Base-by-base conservation (phyloP, 2,113 vertebrate species). In the Pangasianodon hypophthalmus region DNA sequence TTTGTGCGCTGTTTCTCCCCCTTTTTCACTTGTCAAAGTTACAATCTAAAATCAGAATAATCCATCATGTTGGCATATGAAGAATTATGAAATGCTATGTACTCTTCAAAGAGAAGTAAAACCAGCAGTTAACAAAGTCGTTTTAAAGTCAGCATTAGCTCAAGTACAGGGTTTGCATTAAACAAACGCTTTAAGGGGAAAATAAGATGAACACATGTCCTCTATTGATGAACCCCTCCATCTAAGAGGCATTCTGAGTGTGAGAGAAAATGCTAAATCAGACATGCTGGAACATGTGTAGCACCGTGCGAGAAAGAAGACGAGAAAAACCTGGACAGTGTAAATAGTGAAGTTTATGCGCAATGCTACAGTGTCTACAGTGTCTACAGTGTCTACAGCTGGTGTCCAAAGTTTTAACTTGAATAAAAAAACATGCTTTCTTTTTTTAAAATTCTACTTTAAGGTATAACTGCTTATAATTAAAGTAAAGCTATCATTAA, bases 11-110 rank as follows among this genome's bases (percentile, higher is more conserved):
- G 52, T 93, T 93, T 77, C 92, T 91, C 88, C 82, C 87, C 90
- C 91, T 91, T 90, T 90, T 91, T 91, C 92, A 93, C 95, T 95
- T 95, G 95, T 96, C 95, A 95, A 95, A 94, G 92, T 94, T 94
- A 92, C 93, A 94, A 95, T 95, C 94, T 94, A 94, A 93, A 95
- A 95, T 95, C 93, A 80, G 91, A 94, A 94, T 94, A 94, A 96
- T 96, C 95, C 95, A 96, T 96, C 95, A 96, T 92, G 90, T 87
- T 95, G 95, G 94, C 95, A 94, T 92, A 92, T 94, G 94, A 95
- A 93, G 94, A 95, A 95, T 95, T 92, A 95, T 95, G 92, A 94
- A 95, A 95, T 94, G 92, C 94, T 94, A 95, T 93, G 93, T 93
- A 95, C 95, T 95, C 94, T 90, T 85, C 73, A 93, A 92, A 91